Evolutionary conservation across 2,797 vertebrate species (phyloP).

Genomic region (Eulemur rubriventer): DNA sequence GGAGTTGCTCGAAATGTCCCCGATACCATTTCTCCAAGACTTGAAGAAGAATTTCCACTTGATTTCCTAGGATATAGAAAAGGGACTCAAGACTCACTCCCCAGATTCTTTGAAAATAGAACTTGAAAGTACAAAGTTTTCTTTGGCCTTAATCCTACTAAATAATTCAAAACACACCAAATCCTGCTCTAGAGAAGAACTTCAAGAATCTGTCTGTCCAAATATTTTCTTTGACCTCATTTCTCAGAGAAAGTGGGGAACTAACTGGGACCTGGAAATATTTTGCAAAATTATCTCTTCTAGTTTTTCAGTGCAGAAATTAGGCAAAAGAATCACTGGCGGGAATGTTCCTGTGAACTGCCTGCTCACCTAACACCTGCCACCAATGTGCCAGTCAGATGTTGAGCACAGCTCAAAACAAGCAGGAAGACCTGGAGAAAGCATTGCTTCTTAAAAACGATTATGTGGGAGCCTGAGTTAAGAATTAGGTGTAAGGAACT

Average conservation of each 20-base stretch:
- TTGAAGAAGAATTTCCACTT: constrained; percentile 97
- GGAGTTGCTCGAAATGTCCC: constrained; percentile 96
- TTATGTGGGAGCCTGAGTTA: not conserved
- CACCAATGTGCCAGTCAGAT: not conserved
- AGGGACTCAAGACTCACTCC: constrained; percentile 34
- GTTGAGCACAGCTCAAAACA: not conserved
- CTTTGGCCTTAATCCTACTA: constrained; percentile 58
- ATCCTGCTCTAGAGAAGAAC: constrained; percentile 33
- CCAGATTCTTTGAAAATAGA: constrained; percentile 43
- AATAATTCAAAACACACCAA: constrained; percentile 70
- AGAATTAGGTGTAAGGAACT: not conserved
- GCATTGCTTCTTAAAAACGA: not conserved
- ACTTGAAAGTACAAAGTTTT: constrained; percentile 37
- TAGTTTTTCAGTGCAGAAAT: not conserved
- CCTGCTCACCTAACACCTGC: not conserved
- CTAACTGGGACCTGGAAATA: not conserved
- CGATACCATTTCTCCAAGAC: constrained; percentile 98
- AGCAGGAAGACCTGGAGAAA: not conserved
- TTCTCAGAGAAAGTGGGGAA: constrained; percentile 53
- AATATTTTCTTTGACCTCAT: constrained; percentile 62
- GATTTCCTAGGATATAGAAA: constrained; percentile 90
- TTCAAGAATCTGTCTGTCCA: constrained; percentile 51
- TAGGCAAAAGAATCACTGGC: not conserved
- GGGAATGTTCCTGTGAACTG: not conserved
- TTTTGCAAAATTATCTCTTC: not conserved